Evolutionary conservation across 2,797 vertebrate genomes (phyloP).

Genomic region (Rhinoraja longicauda): DNA sequence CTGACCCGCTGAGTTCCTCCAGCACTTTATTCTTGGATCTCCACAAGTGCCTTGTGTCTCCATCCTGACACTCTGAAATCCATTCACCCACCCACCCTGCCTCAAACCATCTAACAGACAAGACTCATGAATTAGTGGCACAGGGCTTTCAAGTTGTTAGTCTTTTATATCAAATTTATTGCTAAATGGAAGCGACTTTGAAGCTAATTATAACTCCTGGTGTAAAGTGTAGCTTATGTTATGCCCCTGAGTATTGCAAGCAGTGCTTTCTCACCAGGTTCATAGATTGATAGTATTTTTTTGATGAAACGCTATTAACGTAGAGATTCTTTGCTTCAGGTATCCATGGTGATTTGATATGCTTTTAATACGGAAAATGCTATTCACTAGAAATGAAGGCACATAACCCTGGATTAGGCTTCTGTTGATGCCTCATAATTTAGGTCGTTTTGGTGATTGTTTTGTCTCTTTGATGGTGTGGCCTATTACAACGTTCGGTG

Average conservation of each 20-base stretch:
- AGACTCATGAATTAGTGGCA: slow-evolving; percentile 41
- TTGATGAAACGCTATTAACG: background rate
- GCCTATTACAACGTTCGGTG: background rate
- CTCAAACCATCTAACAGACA: slow-evolving; percentile 39
- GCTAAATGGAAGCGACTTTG: slow-evolving; percentile 45
- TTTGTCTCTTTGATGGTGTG: background rate
- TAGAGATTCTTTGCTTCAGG: slow-evolving; percentile 22
- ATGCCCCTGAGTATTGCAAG: slow-evolving; percentile 17
- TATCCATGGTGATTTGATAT: slow-evolving; percentile 35
- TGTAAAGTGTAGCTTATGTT: slow-evolving; percentile 15
- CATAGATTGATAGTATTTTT: background rate
- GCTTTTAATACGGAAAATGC: background rate
- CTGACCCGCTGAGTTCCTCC: too few relatives aligned
- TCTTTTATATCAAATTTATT: slow-evolving; percentile 41
- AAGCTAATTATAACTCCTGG: slow-evolving; percentile 44
- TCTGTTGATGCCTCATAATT: background rate
- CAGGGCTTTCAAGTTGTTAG: slow-evolving; percentile 42
- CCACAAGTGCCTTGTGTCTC: too few relatives aligned
- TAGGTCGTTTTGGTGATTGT: background rate
- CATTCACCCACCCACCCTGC: background rate
- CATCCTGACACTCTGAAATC: too few relatives aligned
- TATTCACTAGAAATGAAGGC: slow-evolving; percentile 17
- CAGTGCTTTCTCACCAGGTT: background rate
- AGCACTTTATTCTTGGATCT: too few relatives aligned
- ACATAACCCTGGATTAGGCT: background rate